Conservation (phyloP, 1,140 invertebrate species). For the Ostrea denselamellosa region DNA sequence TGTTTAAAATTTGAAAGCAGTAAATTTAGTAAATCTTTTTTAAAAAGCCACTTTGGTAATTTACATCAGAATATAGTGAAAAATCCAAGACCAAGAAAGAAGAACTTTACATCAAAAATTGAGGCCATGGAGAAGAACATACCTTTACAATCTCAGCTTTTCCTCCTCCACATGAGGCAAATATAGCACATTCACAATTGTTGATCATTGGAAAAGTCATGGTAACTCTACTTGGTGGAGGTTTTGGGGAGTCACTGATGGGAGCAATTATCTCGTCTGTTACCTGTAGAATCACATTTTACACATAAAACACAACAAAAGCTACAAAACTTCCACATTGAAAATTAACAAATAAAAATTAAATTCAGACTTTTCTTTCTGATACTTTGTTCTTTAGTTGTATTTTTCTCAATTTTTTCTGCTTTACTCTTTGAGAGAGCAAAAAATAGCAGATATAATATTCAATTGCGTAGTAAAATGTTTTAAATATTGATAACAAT, state of each 20-base stretch:
- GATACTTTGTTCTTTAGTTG: too few relatives aligned
- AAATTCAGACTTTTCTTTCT: too few relatives aligned
- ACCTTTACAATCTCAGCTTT: constrained; percentile 96
- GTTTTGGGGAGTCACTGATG: constrained; percentile 96
- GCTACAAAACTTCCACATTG: too few relatives aligned
- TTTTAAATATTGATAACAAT: too few relatives aligned
- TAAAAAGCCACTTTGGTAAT: background rate
- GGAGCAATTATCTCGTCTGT: constrained; percentile 86
- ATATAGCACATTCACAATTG: constrained; percentile 89
- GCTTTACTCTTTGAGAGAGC: too few relatives aligned
- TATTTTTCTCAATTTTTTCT: too few relatives aligned
- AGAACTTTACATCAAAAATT: too few relatives aligned
- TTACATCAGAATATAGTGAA: background rate
- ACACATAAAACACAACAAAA: background rate
- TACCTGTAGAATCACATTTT: constrained; percentile 62
- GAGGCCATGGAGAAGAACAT: constrained; percentile 28
- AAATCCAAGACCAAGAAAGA: background rate
- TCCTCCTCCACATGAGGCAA: constrained; percentile 89
- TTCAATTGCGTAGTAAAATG: too few relatives aligned
- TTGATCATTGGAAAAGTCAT: constrained; percentile 96
- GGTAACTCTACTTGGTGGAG: constrained; percentile 93
- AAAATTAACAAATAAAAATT: too few relatives aligned
- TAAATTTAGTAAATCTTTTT: background rate
- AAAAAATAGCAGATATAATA: too few relatives aligned
- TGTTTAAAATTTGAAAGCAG: background rate